Percentiles rank a stretch among this genome's conserved stretches.
Conservation (phyloP, 2,797 vertebrate species). For the Merluccius polli region DNA sequence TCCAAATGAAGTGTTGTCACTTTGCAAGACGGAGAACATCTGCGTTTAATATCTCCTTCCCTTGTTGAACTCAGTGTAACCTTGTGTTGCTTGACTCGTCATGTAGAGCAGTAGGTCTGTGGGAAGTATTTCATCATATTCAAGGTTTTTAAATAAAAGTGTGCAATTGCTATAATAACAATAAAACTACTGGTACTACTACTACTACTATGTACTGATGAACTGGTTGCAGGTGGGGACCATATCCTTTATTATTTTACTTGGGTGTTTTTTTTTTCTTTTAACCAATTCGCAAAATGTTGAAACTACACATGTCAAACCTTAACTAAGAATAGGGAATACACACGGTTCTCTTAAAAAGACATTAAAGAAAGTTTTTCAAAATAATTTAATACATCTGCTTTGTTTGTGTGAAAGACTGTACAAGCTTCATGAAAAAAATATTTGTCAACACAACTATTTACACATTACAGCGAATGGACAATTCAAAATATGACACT, state of each 20-base stretch:
- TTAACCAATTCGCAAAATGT: too few species aligned
- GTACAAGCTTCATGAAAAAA: slow-evolving; percentile 34
- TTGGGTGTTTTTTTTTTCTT: too few species aligned
- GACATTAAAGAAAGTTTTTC: background rate
- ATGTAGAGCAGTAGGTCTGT: background rate
- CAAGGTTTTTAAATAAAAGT: too few species aligned
- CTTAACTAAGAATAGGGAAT: background rate
- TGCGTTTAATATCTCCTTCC: background rate
- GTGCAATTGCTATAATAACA: background rate
- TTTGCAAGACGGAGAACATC: background rate
- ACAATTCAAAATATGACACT: slow-evolving; percentile 29
- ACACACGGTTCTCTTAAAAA: background rate
- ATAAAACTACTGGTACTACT: too few species aligned
- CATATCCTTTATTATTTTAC: too few species aligned
- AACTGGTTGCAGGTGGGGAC: too few species aligned
- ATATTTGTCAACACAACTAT: slow-evolving; percentile 30
- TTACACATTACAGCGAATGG: slow-evolving; percentile 35
- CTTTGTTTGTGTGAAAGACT: slow-evolving; percentile 43
- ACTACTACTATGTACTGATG: too few species aligned
- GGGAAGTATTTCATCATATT: background rate
- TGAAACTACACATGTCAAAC: too few species aligned
- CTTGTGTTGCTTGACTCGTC: background rate
- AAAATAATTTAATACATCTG: slow-evolving; percentile 51
- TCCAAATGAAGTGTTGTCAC: background rate
- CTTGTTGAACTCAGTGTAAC: background rate